Conservation (phyloP, 2,113 vertebrate species). For the Girardinichthys multiradiatus region DNA sequence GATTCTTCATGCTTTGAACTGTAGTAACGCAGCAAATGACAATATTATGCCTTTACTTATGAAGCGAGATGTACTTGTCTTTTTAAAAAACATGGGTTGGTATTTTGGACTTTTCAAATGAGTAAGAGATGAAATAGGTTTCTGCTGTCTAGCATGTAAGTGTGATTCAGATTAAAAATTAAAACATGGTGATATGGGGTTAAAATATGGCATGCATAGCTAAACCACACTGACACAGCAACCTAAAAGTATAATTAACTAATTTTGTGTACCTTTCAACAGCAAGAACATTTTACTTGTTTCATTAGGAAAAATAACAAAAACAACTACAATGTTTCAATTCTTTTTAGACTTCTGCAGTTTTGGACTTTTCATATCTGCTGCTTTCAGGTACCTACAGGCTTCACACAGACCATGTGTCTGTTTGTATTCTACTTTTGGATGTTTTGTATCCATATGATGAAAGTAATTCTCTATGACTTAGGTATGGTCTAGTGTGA, state of each 20-base stretch:
- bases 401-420: not conserved
- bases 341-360: not conserved
- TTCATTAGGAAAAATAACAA: not conserved
- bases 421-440: not conserved
- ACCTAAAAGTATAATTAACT: not conserved
- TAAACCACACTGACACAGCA: not conserved
- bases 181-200: not conserved
- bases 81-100: not conserved
- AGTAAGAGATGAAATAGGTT: not conserved
- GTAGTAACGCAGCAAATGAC: not conserved
- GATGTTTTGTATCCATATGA: too few relatives aligned
- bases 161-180: slow-evolving; percentile 15
- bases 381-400: not conserved
- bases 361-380: not conserved
- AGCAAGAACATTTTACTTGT: not conserved
- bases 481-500: too few relatives aligned
- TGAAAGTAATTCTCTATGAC: not conserved
- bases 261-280: not conserved
- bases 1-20: not conserved
- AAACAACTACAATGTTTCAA: not conserved
- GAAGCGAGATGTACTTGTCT: not conserved
- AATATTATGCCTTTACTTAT: not conserved
- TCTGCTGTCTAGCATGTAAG: not conserved
- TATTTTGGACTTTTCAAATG: slow-evolving; percentile 1
- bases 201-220: not conserved